A percentile compares a stretch with the other conserved stretches of the same genome.
These are phyloP conservation scores for Hypercompe scribonia DNA, from an alignment of 2,888 invertebrate species.

Conservation along the genomic window DNA sequence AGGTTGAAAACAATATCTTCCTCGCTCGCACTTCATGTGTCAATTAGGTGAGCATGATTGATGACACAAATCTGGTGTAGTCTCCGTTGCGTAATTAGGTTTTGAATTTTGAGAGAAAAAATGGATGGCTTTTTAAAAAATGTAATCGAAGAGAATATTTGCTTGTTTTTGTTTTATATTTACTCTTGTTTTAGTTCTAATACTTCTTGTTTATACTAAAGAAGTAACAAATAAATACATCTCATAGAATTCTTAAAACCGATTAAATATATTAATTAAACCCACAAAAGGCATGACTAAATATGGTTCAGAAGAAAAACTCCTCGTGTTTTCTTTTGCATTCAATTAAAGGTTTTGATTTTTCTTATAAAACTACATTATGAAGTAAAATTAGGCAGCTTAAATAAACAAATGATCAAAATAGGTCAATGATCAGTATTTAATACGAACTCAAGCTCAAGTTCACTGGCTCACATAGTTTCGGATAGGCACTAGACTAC, in stretches of 20 bases:
- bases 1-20: conserved; percentile 70
- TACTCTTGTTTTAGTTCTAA: not conserved
- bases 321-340: not conserved
- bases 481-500: not conserved
- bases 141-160: not conserved
- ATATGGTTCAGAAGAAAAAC: not conserved
- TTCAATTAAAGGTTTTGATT: not conserved
- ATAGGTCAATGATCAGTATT: not conserved
- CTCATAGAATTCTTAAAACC: too few species aligned
- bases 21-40: conserved; percentile 61
- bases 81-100: conserved; percentile 43
- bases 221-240: not conserved
- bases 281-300: not conserved
- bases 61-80: conserved; percentile 56
- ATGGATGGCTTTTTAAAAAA: conserved; percentile 5
- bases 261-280: not conserved
- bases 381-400: not conserved
- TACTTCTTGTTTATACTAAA: not conserved
- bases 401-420: not conserved
- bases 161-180: not conserved
- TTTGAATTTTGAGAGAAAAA: conserved; percentile 42
- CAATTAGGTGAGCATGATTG: conserved; percentile 73
- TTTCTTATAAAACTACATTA: too few species aligned
- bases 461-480: not conserved
- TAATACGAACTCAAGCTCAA: not conserved